Conservation (phyloP, 2,113 vertebrate species). For the Oostethus manadensis region DNA sequence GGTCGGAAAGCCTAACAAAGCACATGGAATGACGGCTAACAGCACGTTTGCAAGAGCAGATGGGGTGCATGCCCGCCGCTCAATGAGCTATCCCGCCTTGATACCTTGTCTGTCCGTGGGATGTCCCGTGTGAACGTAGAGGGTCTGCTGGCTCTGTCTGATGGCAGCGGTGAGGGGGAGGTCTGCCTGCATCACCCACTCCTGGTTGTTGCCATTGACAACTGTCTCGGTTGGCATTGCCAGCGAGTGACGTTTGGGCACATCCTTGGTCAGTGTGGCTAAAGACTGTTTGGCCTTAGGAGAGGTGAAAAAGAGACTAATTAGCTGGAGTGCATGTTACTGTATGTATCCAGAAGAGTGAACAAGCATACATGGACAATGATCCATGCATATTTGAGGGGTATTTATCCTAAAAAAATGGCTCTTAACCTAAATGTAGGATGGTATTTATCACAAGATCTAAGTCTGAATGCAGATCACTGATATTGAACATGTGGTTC, state of each 20-base stretch:
- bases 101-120: conserved; percentile 89
- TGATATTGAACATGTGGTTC: too few relatives aligned
- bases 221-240: conserved; percentile 94
- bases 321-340: neutral
- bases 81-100: neutral
- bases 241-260: conserved; percentile 93
- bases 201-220: conserved; percentile 97
- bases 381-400: too few relatives aligned
- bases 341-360: neutral
- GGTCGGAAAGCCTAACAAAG: conserved; percentile 20
- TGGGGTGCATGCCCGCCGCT: conserved; percentile 46
- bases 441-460: too few relatives aligned
- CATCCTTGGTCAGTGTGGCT: conserved; percentile 94
- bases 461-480: too few relatives aligned
- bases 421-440: too few relatives aligned
- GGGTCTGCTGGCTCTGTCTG: conserved; percentile 96
- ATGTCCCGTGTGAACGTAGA: conserved; percentile 87
- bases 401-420: too few relatives aligned
- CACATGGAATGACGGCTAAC: conserved; percentile 28
- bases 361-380: neutral
- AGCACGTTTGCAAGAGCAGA: conserved; percentile 30
- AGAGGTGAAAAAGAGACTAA: conserved; percentile 17
- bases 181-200: conserved; percentile 98
- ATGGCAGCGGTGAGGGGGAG: conserved; percentile 95
- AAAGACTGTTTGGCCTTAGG: conserved; percentile 95